phyloP scores from a whole-genome alignment of 1,140 invertebrate genomes.

The Himalopsyche phryganea region DNA sequence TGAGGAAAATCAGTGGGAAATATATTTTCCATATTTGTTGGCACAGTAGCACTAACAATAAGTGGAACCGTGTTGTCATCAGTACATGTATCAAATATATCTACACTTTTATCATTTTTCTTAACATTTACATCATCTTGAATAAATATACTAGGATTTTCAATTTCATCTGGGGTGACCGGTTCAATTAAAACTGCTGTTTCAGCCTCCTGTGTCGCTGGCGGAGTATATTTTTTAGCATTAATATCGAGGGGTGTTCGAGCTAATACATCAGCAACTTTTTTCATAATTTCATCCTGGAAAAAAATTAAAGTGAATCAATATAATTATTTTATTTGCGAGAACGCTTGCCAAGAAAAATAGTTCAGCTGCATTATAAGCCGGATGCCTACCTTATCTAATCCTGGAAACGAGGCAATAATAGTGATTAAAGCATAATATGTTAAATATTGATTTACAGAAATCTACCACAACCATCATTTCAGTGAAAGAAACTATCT shows the following conservation, averaged over 20 bases:
- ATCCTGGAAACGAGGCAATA: too few relatives aligned
- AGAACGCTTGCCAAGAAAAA: too few relatives aligned
- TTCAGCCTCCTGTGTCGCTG: constrained; percentile 56
- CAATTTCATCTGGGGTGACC: not conserved
- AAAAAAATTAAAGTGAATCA: too few relatives aligned
- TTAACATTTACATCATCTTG: constrained; percentile 16
- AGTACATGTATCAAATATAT: constrained; percentile 26
- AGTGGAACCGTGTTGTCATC: constrained; percentile 28
- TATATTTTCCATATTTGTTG: not conserved
- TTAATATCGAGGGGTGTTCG: constrained; percentile 70
- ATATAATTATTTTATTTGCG: too few relatives aligned
- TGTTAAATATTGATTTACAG: too few relatives aligned
- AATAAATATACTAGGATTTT: constrained; percentile 7
- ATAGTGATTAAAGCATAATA: too few relatives aligned
- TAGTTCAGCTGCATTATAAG: too few relatives aligned
- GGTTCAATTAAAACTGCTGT: constrained; percentile 37
- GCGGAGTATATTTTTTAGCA: constrained; percentile 60
- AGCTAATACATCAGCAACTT: constrained; percentile 62
- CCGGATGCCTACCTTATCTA: too few relatives aligned
- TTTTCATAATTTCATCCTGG: constrained; percentile 63
- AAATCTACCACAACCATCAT: too few relatives aligned
- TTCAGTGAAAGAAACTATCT: too few relatives aligned
- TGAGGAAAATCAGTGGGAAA: not conserved
- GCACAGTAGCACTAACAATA: constrained; percentile 7
- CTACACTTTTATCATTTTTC: constrained; percentile 11